phyloP scores from a whole-genome alignment of 2,797 vertebrate genomes.

The Sebastes nivosus region DNA sequence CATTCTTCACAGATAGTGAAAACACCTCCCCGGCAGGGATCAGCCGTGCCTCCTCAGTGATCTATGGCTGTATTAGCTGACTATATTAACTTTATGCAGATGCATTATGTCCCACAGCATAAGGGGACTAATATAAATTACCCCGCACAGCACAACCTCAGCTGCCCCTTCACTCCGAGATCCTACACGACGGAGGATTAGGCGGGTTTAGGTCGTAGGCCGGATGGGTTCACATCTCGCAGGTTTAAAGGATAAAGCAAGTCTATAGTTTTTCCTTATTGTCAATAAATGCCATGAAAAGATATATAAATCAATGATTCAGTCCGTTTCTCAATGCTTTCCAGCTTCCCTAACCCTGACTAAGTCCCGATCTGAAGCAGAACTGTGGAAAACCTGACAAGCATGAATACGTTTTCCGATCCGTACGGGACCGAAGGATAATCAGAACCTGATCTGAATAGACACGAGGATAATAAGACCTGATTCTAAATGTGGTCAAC shows the following conservation, averaged over 20 bases:
- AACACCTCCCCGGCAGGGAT: conserved; percentile 45
- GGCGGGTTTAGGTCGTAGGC: background rate
- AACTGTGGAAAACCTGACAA: background rate
- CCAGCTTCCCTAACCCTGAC: no score
- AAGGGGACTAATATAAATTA: conserved; percentile 32
- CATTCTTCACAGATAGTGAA: conserved; percentile 27
- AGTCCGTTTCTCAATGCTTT: background rate
- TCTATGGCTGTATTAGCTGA: conserved; percentile 51
- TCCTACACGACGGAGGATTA: conserved; percentile 27
- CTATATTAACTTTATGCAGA: conserved; percentile 58
- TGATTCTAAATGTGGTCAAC: background rate
- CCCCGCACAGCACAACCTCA: background rate
- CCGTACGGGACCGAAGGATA: background rate
- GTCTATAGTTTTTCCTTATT: background rate
- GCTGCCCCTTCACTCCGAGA: conserved; percentile 5
- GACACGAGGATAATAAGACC: background rate
- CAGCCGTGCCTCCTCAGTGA: conserved; percentile 40
- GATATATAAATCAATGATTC: background rate
- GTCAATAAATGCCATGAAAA: background rate
- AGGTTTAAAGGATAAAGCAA: conserved; percentile 28
- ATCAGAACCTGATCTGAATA: background rate
- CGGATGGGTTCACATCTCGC: background rate
- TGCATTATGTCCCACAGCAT: conserved; percentile 27
- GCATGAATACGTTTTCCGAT: background rate
- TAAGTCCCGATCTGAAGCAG: background rate